Conservation (phyloP, 1,140 invertebrate genomes). For the Galleria mellonella region DNA sequence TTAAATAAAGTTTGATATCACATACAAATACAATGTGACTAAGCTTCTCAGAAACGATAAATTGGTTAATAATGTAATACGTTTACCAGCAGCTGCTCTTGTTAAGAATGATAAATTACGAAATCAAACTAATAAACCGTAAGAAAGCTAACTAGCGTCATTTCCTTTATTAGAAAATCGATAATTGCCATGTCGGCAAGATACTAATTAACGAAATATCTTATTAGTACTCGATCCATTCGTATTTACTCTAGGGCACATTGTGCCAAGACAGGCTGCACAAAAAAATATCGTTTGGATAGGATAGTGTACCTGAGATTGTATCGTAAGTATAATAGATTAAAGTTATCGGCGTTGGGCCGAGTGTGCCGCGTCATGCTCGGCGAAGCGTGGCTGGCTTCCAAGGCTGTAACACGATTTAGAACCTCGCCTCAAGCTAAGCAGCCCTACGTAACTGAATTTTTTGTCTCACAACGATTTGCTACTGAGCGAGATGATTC, state of each 20-base stretch:
- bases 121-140: no score
- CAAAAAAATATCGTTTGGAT: no score
- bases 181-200: no score
- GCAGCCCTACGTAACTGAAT: slow-evolving; percentile 34
- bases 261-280: no score
- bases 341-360: slow-evolving; percentile 39
- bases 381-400: slow-evolving; percentile 47
- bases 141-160: no score
- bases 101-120: no score
- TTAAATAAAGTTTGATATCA: no score
- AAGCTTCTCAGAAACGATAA: slow-evolving; percentile 1
- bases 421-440: slow-evolving; percentile 29
- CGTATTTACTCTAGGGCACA: no score
- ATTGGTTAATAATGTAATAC: not conserved
- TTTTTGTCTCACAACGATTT: slow-evolving; percentile 15
- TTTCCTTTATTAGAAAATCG: no score
- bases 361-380: slow-evolving; percentile 47
- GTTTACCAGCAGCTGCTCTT: no score
- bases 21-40: not conserved
- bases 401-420: slow-evolving; percentile 60
- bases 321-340: slow-evolving; percentile 38
- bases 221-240: no score
- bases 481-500: slow-evolving; percentile 2
- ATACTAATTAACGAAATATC: no score
- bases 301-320: slow-evolving; percentile 1